These are phyloP conservation scores for Eriosoma lanigerum DNA, from an alignment of 1,140 invertebrate genomes.

Conservation along the genomic window DNA sequence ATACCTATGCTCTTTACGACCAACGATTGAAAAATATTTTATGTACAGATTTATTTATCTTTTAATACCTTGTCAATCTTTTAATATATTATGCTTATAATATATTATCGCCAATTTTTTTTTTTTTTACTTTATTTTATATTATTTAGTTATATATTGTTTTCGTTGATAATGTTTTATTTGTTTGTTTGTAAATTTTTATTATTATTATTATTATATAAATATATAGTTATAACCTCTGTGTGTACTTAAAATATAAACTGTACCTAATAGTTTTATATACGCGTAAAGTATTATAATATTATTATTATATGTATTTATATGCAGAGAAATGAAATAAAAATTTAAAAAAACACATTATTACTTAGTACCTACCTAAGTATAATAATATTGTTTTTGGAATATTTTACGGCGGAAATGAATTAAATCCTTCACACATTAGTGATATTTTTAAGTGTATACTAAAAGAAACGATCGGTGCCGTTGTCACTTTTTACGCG, in stretches of 20 bases:
- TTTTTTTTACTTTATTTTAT: too few relatives aligned
- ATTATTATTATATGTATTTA: not conserved
- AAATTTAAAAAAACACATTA: not conserved
- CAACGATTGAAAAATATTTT: slow-evolving; percentile 21
- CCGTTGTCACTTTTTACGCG: not conserved
- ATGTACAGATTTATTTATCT: not conserved
- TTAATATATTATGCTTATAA: not conserved
- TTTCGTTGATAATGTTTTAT: too few relatives aligned
- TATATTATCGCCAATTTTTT: not conserved
- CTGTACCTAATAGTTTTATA: not conserved
- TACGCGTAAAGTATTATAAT: not conserved
- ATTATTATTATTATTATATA: too few relatives aligned
- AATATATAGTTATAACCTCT: too few relatives aligned
- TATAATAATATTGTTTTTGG: too few relatives aligned
- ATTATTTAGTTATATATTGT: too few relatives aligned
- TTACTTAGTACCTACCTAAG: not conserved
- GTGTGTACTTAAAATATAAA: not conserved
- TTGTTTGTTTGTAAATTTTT: too few relatives aligned
- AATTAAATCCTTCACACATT: too few relatives aligned
- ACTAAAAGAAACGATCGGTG: not conserved
- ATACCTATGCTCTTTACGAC: not conserved
- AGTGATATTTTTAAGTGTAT: too few relatives aligned
- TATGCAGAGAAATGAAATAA: slow-evolving; percentile 24
- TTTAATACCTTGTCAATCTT: slow-evolving; percentile 3
- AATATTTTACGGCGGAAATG: too few relatives aligned